phyloP scores from a whole-genome alignment of 2,888 invertebrate species.

The Caenorhabditis japonica region DNA sequence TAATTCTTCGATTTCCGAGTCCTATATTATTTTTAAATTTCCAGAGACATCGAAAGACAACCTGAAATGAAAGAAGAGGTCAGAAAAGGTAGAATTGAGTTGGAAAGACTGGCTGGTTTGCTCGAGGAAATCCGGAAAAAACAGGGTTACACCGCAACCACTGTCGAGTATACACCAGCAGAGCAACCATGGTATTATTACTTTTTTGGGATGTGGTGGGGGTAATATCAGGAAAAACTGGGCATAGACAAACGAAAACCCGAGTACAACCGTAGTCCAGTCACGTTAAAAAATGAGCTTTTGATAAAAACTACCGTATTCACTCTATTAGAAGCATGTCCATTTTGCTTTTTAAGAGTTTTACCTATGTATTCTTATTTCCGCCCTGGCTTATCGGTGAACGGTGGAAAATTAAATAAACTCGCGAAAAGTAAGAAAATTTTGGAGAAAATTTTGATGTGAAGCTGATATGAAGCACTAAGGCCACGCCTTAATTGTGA shows the following conservation, averaged over 20 bases:
- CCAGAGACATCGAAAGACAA: conserved; percentile 12
- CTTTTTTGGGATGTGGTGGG: too few species aligned
- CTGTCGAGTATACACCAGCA: conserved; percentile 8
- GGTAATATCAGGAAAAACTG: too few species aligned
- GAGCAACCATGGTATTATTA: conserved; percentile 16
- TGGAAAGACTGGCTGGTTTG: conserved; percentile 25
- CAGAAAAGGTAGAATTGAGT: conserved; percentile 15
- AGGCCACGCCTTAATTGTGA: neutral
- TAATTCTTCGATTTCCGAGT: neutral
- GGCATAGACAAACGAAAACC: too few species aligned
- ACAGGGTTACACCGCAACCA: conserved; percentile 48
- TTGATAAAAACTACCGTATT: too few species aligned
- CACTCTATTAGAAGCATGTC: too few species aligned
- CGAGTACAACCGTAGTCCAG: too few species aligned
- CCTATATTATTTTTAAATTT: neutral
- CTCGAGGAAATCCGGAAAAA: conserved; percentile 27
- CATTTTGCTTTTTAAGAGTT: too few species aligned
- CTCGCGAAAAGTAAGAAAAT: too few species aligned
- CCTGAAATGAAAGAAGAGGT: conserved; percentile 28
- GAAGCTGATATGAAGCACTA: neutral
- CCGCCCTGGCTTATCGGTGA: too few species aligned
- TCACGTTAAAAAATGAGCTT: too few species aligned
- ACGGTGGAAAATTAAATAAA: too few species aligned
- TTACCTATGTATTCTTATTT: too few species aligned
- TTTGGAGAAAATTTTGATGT: neutral